Percentiles rank a stretch among this genome's conserved stretches.
Conservation (phyloP, 2,797 vertebrate genomes). For the Enteromius fasciolatus region DNA sequence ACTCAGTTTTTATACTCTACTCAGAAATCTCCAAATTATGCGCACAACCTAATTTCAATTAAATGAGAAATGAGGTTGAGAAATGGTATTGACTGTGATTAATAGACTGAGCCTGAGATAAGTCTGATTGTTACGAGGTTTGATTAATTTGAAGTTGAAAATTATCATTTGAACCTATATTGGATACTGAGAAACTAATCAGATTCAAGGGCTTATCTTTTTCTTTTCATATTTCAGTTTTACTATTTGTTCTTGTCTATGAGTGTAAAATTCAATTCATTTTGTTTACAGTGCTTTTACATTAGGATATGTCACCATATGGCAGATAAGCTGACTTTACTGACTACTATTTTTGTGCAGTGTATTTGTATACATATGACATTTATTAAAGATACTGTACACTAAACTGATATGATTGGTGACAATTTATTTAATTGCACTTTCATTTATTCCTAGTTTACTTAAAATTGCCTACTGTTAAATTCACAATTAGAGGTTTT, state of each 20-base stretch:
- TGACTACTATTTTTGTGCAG: conserved; percentile 18
- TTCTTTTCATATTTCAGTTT: conserved; percentile 9
- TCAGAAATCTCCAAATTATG: conserved; percentile 29
- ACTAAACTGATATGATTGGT: not conserved
- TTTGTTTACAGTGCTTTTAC: conserved; percentile 25
- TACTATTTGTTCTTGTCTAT: conserved; percentile 20
- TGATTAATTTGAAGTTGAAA: conserved; percentile 35
- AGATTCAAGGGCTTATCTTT: conserved; percentile 35
- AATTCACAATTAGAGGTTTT: not conserved
- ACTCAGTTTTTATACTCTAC: not conserved
- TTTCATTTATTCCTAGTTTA: not conserved
- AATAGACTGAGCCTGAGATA: conserved; percentile 30
- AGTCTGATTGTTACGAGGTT: conserved; percentile 30
- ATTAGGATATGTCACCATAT: not conserved
- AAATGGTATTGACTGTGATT: conserved; percentile 17
- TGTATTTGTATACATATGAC: conserved; percentile 65
- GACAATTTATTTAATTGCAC: not conserved
- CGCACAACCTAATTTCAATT: conserved; percentile 31
- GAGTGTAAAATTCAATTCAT: conserved; percentile 17
- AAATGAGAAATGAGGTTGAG: conserved; percentile 20
- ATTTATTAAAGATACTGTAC: conserved; percentile 64
- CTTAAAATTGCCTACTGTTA: not conserved
- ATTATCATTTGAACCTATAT: conserved; percentile 27
- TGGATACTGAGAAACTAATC: conserved; percentile 39
- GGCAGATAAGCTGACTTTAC: conserved; percentile 17